These are phyloP conservation scores for Sinohyriopsis cumingii DNA, from an alignment of 2,888 invertebrate species.

Conservation along the genomic window DNA sequence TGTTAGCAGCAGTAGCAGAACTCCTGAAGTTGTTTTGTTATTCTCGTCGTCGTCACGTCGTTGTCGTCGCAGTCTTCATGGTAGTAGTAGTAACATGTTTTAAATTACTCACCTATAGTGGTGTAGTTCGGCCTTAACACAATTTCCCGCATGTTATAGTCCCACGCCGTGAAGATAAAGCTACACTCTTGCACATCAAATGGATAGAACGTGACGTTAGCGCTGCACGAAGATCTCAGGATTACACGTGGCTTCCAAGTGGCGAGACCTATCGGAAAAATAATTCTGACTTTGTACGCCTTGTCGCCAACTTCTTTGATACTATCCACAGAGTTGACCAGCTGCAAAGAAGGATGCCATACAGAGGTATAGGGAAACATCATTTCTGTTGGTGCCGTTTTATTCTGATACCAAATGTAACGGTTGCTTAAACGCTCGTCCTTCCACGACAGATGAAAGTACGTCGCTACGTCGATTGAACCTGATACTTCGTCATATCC, in stretches of 20 bases:
- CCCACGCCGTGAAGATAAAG: conserved; percentile 21
- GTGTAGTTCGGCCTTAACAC: background rate
- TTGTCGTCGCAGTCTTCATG: too few relatives aligned
- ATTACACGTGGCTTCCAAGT: conserved; percentile 23
- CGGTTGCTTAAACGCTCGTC: conserved; percentile 4
- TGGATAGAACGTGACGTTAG: conserved; percentile 31
- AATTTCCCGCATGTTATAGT: conserved; percentile 7
- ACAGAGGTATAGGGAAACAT: conserved; percentile 17
- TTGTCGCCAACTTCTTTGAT: conserved; percentile 9
- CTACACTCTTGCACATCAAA: conserved; percentile 27
- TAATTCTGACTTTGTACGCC: conserved; percentile 15
- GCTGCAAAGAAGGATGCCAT: conserved; percentile 25
- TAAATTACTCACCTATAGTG: too few relatives aligned
- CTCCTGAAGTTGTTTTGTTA: too few relatives aligned
- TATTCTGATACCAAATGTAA: too few relatives aligned
- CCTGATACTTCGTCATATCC: conserved; percentile 25
- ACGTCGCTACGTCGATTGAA: conserved; percentile 10
- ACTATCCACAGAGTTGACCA: conserved; percentile 17
- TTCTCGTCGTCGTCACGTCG: too few relatives aligned
- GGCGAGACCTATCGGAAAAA: conserved; percentile 12
- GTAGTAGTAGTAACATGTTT: too few relatives aligned
- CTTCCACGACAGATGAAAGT: conserved; percentile 16
- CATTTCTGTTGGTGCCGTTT: background rate
- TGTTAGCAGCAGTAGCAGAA: too few relatives aligned
- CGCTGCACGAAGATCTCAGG: conserved; percentile 18